These are phyloP conservation scores for Brachionus rotundiformis DNA, from an alignment of 1,140 invertebrate species.

Conservation along the genomic window DNA sequence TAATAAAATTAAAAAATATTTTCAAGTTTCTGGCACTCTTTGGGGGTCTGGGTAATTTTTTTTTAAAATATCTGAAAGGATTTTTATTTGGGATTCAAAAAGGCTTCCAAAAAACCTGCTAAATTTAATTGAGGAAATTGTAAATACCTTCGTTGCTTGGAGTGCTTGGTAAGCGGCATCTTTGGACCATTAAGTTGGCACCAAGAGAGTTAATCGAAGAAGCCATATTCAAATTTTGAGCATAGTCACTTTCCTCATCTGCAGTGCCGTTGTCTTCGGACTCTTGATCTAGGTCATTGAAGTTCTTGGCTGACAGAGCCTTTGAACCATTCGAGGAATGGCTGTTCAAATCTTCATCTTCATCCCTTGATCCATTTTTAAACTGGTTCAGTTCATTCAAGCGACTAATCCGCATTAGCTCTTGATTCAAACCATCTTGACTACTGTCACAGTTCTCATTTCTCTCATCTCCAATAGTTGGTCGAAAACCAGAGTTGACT, in stretches of 20 bases:
- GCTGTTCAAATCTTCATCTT: not conserved
- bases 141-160: too few species aligned
- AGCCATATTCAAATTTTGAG: not conserved
- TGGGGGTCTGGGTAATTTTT: too few species aligned
- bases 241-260: not conserved
- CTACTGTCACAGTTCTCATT: not conserved
- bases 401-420: not conserved
- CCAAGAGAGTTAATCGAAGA: not conserved
- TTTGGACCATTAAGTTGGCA: too few species aligned
- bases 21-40: too few species aligned
- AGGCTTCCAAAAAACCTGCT: too few species aligned
- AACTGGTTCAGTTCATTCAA: not conserved
- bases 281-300: conserved; percentile 4
- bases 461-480: not conserved
- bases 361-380: not conserved
- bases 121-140: too few species aligned
- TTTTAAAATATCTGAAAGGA: too few species aligned
- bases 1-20: too few species aligned
- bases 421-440: not conserved
- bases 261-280: not conserved
- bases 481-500: not conserved
- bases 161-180: not conserved
- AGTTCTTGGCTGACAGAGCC: not conserved
- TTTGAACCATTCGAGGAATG: conserved; percentile 11
- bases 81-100: too few species aligned